Evolutionary conservation across 2,888 invertebrate species (phyloP).

Genomic region (Bruchidius siliquastri): DNA sequence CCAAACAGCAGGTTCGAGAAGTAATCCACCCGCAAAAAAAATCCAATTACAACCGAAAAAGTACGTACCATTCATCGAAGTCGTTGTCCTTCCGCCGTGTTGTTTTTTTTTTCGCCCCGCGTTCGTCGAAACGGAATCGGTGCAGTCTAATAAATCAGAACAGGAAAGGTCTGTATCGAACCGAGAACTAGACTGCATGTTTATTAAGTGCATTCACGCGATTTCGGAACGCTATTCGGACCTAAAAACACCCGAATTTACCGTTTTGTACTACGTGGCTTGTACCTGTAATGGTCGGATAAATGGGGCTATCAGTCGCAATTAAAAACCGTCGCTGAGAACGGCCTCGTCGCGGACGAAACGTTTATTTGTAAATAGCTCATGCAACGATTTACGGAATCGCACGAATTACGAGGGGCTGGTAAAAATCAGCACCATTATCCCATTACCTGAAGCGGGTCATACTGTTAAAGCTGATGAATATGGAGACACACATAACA

Average conservation of each 20-base stretch:
- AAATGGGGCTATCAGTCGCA: not conserved
- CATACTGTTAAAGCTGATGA: too few relatives aligned
- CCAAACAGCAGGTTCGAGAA: not conserved
- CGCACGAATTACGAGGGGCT: not conserved
- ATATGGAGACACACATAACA: too few relatives aligned
- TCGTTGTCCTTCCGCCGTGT: conserved; percentile 7
- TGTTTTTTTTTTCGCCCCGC: conserved; percentile 28
- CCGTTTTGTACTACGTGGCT: conserved; percentile 24
- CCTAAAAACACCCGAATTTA: conserved; percentile 16
- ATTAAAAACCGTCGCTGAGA: not conserved
- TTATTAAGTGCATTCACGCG: conserved; percentile 43
- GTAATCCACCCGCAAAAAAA: not conserved
- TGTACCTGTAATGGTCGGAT: not conserved
- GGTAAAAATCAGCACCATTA: not conserved
- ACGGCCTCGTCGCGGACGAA: not conserved
- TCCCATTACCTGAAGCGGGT: too few relatives aligned
- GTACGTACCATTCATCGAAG: conserved; percentile 7
- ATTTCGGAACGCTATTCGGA: conserved; percentile 17
- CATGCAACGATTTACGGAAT: not conserved
- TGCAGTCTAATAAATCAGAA: conserved; percentile 41
- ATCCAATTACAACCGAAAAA: not conserved
- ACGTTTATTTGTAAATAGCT: not conserved
- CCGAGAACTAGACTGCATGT: conserved; percentile 39
- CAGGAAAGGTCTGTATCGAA: conserved; percentile 37
- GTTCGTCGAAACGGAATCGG: conserved; percentile 35